Conservation (phyloP, 2,888 invertebrate species). For the Drosophila longiperda region DNA sequence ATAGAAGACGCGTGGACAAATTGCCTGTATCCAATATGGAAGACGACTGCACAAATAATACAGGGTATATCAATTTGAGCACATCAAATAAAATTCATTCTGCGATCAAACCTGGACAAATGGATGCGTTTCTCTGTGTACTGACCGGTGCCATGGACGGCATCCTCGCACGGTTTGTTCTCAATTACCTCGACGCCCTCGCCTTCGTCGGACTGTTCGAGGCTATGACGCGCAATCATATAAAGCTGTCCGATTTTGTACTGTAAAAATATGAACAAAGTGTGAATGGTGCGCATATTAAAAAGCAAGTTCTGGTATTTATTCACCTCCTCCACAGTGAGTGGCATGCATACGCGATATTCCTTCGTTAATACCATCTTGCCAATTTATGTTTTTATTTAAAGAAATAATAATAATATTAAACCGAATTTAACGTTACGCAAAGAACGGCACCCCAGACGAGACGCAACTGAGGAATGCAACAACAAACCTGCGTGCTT, state of each 20-base stretch:
- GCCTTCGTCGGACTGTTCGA: constrained; percentile 94
- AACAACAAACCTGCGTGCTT: constrained; percentile 42
- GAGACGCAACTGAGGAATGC: constrained; percentile 37
- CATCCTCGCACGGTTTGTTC: constrained; percentile 92
- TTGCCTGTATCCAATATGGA: constrained; percentile 94
- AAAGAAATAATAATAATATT: constrained; percentile 4
- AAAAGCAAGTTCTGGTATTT: not conserved
- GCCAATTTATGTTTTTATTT: constrained; percentile 12
- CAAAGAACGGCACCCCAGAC: constrained; percentile 54
- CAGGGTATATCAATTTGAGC: not conserved
- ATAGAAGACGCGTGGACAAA: constrained; percentile 96
- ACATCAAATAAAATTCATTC: not conserved
- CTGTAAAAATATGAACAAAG: constrained; percentile 85
- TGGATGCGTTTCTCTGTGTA: constrained; percentile 96
- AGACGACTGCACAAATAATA: constrained; percentile 87
- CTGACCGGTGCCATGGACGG: constrained; percentile 92
- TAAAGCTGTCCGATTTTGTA: constrained; percentile 96
- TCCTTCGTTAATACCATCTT: constrained; percentile 94
- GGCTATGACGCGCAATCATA: constrained; percentile 97
- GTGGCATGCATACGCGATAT: constrained; percentile 96
- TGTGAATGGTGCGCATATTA: not conserved
- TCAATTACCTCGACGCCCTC: constrained; percentile 96
- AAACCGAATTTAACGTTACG: constrained; percentile 60
- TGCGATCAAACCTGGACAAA: constrained; percentile 89
- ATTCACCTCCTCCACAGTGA: constrained; percentile 94